Base-by-base conservation (phyloP, 1,140 invertebrate species). In the Drosophila tristis region DNA sequence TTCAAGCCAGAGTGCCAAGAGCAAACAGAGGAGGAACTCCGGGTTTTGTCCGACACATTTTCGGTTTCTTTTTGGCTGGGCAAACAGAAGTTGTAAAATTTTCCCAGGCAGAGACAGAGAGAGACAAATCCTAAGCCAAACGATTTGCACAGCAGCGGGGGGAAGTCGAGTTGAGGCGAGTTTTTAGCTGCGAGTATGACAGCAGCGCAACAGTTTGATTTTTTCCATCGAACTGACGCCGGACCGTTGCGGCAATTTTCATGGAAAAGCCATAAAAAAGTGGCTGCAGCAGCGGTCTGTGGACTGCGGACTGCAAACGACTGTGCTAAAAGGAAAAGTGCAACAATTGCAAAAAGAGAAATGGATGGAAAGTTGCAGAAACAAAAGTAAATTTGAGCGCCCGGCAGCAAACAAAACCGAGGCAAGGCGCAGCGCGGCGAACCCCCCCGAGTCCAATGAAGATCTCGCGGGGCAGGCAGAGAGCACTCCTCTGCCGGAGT, bases 251-350 rank as follows among this genome's bases (percentile, higher is more conserved):
- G 15, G 84, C 84, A 78, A 60, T 87, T 89, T 87, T 82, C 82
- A 87, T 87, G 78, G 75, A 87, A 86, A 86, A 20, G 82, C 82
- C 82, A 89, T 86, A 89, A 78, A 78, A 63, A 45, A 50, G 63
- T 53, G 61, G 44, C 55, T 48, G 25, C 64, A 73, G 44, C 62
- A 42, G 51, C 71, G 26, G 71, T 49, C 60, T 63, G 64, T 20
- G 20, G 20, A 20, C 20, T 1, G 20, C 20, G 20, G 20, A 20
- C 20, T 1, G 20, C 71, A 74, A 78, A 66, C 79, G 62, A 74
- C 31, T 35, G 79, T 67, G 73, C 78, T 82, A 86, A 86, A 87
- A 86, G 82, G 82, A 86, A 86, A 86, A 86, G 82, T 86, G 82
- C 82, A 87, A 74, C 64, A 63, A 70, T 58, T 58, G 77, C 59